These are phyloP conservation scores for Pseudoatta argentina DNA, from an alignment of 1,140 invertebrate species.

Conservation along the genomic window DNA sequence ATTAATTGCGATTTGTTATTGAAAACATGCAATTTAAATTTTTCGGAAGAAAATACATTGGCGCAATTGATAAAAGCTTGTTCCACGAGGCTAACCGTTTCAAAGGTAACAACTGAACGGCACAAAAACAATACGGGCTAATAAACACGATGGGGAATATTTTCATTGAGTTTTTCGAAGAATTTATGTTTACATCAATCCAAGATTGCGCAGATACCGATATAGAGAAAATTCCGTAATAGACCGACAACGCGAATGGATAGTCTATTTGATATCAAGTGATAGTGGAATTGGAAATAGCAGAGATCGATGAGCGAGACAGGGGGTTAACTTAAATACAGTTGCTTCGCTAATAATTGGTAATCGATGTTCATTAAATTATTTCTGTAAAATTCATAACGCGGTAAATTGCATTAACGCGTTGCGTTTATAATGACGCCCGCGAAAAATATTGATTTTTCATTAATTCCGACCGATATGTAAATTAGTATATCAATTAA, in stretches of 20 bases:
- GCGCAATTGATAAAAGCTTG: conserved; percentile 39
- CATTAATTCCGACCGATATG: conserved; percentile 37
- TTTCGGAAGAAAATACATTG: conserved; percentile 33
- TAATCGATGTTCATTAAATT: conserved; percentile 70
- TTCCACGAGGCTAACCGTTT: conserved; percentile 26
- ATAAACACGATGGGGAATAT: conserved; percentile 46
- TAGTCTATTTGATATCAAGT: conserved; percentile 63
- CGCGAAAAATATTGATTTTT: conserved; percentile 56
- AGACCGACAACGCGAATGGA: conserved; percentile 47
- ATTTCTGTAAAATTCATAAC: conserved; percentile 64
- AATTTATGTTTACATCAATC: conserved; percentile 60
- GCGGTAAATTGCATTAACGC: conserved; percentile 46
- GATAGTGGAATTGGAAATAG: conserved; percentile 73
- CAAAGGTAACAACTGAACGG: conserved; percentile 23
- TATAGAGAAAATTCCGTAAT: not conserved
- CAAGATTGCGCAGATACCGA: conserved; percentile 48
- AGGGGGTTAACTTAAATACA: conserved; percentile 70
- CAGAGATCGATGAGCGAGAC: conserved; percentile 66
- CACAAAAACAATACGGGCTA: conserved; percentile 39
- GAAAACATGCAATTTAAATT: conserved; percentile 37
- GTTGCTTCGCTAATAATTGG: conserved; percentile 59
- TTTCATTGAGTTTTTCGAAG: conserved; percentile 53
- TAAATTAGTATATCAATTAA: conserved; percentile 41
- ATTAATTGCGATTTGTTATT: conserved; percentile 43
- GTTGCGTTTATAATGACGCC: conserved; percentile 39